Conservation (phyloP, 2,113 vertebrate species). For the Lasiurus cinereus region DNA sequence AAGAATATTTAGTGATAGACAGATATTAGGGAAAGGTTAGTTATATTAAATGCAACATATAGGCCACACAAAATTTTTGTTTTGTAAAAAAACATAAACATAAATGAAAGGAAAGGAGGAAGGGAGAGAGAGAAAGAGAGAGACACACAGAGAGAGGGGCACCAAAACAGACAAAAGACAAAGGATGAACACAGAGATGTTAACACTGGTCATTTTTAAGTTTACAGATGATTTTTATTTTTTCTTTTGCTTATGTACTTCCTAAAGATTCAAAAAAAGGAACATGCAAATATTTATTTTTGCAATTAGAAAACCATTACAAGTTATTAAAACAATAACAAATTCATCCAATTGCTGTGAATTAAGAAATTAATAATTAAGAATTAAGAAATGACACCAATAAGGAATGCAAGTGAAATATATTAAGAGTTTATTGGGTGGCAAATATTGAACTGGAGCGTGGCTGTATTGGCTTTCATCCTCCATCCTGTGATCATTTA, state of each 20-base stretch:
- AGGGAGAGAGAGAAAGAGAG: background rate
- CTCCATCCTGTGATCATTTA: background rate
- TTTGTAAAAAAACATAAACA: background rate
- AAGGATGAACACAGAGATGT: background rate
- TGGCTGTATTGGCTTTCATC: background rate
- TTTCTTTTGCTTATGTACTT: background rate
- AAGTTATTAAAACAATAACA: background rate
- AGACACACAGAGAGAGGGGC: background rate
- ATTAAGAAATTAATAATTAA: slow-evolving; percentile 10
- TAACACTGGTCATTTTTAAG: background rate
- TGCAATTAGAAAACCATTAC: background rate
- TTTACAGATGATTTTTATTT: background rate
- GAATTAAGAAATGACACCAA: background rate
- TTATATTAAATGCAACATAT: background rate
- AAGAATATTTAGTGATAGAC: slow-evolving; percentile 14
- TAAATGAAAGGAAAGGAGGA: background rate
- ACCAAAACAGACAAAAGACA: background rate
- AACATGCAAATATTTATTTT: background rate
- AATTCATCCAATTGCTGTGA: background rate
- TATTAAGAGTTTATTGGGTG: background rate
- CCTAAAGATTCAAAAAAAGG: background rate
- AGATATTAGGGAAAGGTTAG: background rate
- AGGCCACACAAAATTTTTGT: background rate
- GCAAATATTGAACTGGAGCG: background rate
- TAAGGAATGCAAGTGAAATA: background rate